Base-by-base conservation (phyloP, 2,888 invertebrate genomes). In the Caenorhabditis becei region DNA sequence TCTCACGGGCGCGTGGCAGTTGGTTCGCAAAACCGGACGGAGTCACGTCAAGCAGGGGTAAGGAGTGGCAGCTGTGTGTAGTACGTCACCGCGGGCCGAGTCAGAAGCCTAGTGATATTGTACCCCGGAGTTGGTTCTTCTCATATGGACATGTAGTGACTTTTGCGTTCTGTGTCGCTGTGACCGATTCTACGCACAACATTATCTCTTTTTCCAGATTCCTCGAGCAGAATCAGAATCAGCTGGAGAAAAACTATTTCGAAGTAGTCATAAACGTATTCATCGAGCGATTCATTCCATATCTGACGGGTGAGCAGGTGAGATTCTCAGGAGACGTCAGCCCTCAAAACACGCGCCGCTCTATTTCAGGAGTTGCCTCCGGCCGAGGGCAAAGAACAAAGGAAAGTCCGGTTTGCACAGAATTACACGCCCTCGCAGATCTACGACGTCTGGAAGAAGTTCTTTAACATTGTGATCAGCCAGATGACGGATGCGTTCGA, bases 401-500 rank as follows among this genome's bases (percentile, higher is more conserved):
- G 86, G 59, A 90, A 90, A 49, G 87, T 88, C 24, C 87, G 90
- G 35, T 88, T 90, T 61, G 87, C 86, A 11, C 87, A 88, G 62
- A 88, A 83, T 53, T 91, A 91, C 78, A 80, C 86, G 14, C 72
- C 84, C 0, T 71, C 82, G 41, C 82, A 84, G 51, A 83, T 91
- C 18, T 47, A 75, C 4, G 89, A 89, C 28, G 87, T 88, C 8
- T 90, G 90, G 90, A 86, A 85, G 47, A 83, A 77, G 84, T 87
- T 44, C 18, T 65, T 59, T 20, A 53, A 61, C 16, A 86, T 87
- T 16, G 66, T 88, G 11, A 83, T 81, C 26, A 78, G 75, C 20
- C 90, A 90, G 67, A 87, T 90, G 84, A 89, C 89, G 16, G 90
- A 90, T 51, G 78, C 88, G 2, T 90, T 90, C 72, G 90, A 90